Base-by-base conservation (phyloP, 1,140 invertebrate genomes). In the Streblospio benedicti region DNA sequence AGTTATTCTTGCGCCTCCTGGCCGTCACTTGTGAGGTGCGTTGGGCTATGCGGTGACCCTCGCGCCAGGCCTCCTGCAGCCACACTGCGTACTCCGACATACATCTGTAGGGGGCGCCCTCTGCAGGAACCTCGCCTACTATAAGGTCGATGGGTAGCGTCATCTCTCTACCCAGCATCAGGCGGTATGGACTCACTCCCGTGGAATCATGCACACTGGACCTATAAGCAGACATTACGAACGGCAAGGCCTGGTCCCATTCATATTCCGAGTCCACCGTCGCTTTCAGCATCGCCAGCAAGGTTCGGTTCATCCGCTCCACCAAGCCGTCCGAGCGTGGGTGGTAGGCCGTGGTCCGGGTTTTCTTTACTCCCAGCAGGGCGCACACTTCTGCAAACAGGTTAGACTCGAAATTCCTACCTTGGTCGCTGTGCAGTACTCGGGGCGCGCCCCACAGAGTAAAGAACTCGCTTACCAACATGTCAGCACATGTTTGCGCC, bases 371-470 rank as follows among this genome's bases (percentile, higher is more conserved):
- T n/a, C 50, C 59, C 9, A 68, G 30, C 4, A 56, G 30, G 12
- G 35, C 14, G 43, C 60, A 65, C 16, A 65, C 43, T 59, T 61
- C 54, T 16, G 28, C 27, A 28, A 66, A 53, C 1, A 69, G 14
- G n/a, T 63, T 27, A 4, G 49, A 59, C 41, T 58, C 35, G 38
- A 69, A 65, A 30, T 67, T 45, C 35, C n/a, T 33, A 6, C 72
- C 76, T 57, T 76, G 71, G 59, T 79, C 74, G 0, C 71, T 59
- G 18, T 73, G 62, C 12, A 78, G 57, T 28, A 67, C 55, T 16
- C 66, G 32, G 0, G 77, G 74, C 1, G 71, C 63, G 12, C 77
- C 78, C n/a, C n/a, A n/a, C n/a, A n/a, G n/a, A n/a, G n/a, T n/a
- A n/a, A n/a, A n/a, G n/a, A n/a, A n/a, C n/a, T n/a, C n/a, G n/a